phyloP scores from a whole-genome alignment of 2,113 vertebrate species.

The Anguilla japonica region DNA sequence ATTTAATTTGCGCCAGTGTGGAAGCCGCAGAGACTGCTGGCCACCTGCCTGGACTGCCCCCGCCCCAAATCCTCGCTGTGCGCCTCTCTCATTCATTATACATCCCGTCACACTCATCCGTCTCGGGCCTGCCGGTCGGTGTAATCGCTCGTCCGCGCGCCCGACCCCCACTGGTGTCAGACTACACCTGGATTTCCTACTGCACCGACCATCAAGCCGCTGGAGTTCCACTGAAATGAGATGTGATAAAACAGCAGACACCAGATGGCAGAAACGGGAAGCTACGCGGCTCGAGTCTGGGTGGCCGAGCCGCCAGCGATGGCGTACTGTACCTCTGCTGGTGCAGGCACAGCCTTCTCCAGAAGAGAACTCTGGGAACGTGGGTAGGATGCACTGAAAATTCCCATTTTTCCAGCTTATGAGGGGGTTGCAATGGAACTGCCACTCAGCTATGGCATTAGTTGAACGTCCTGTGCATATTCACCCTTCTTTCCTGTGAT shows the following conservation, averaged over 20 bases:
- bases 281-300: background rate
- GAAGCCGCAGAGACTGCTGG: conserved; percentile 20
- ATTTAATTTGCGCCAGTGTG: conserved; percentile 37
- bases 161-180: background rate
- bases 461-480: background rate
- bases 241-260: background rate
- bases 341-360: background rate
- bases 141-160: background rate
- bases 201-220: background rate
- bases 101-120: background rate
- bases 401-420: background rate
- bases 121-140: background rate
- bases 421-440: background rate
- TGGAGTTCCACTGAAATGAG: background rate
- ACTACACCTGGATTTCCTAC: background rate
- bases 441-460: background rate
- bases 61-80: background rate
- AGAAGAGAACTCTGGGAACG: background rate
- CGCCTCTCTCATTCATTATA: conserved; percentile 11
- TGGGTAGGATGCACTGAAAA: background rate
- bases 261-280: background rate
- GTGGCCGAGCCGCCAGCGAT: background rate
- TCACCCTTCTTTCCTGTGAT: background rate
- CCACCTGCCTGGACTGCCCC: conserved; percentile 24
- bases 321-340: background rate